A percentile compares a stretch with the other conserved stretches of the same genome.
Conservation (phyloP, 2,797 vertebrate genomes). For the Danio aesculapii region DNA sequence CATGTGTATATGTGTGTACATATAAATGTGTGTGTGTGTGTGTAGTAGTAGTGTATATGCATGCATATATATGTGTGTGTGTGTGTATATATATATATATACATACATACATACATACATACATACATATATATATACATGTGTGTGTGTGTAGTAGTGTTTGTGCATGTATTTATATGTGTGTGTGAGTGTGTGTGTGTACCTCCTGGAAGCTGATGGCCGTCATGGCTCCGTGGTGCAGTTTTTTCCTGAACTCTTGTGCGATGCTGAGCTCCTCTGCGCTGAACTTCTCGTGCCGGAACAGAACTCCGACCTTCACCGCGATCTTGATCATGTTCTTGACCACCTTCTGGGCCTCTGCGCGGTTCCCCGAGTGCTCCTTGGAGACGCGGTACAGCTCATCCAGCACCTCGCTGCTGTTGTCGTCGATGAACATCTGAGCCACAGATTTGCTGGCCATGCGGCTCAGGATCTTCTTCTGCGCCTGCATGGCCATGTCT, state of each 20-base stretch:
- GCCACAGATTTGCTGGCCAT: constrained; percentile 78
- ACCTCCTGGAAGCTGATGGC: constrained; percentile 81
- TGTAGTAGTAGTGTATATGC: too few relatives aligned
- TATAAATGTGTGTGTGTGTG: too few relatives aligned
- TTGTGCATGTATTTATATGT: neutral
- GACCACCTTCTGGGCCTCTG: constrained; percentile 77
- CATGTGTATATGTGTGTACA: too few relatives aligned
- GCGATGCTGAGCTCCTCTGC: constrained; percentile 72
- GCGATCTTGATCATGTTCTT: constrained; percentile 82
- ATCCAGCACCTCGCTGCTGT: constrained; percentile 78
- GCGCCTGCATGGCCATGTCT: constrained; percentile 77
- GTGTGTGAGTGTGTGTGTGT: neutral
- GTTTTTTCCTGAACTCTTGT: constrained; percentile 74
- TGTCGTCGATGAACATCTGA: constrained; percentile 81
- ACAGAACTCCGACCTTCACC: constrained; percentile 79
- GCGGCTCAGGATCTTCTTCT: constrained; percentile 81
- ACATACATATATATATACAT: too few relatives aligned
- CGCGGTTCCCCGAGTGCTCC: constrained; percentile 73
- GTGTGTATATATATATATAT: too few relatives aligned
- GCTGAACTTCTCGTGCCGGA: constrained; percentile 74
- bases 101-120: too few relatives aligned
- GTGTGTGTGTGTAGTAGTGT: too few relatives aligned
- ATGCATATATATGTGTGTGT: too few relatives aligned
- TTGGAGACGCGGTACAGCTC: constrained; percentile 83
- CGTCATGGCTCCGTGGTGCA: constrained; percentile 79